Evolutionary conservation across 2,113 vertebrate species (phyloP).

Genomic region (Chloebia gouldiae): DNA sequence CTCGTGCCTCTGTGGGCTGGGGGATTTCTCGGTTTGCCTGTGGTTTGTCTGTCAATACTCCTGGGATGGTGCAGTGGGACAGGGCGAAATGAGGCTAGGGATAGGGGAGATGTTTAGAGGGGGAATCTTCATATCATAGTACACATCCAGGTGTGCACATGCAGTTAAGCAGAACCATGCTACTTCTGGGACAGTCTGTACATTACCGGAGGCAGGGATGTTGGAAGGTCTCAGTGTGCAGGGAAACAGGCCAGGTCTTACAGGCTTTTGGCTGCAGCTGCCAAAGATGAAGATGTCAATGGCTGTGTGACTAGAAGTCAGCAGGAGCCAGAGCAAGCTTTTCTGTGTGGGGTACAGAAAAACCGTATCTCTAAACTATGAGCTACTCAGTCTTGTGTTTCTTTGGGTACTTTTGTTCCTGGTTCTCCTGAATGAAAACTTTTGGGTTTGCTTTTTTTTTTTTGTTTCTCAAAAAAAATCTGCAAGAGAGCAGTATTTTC

Average conservation of each 20-base stretch:
- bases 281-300: neutral
- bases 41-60: neutral
- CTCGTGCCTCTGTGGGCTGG: rapidly evolving
- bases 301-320: neutral
- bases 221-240: neutral
- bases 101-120: neutral
- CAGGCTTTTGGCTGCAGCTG: neutral
- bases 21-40: neutral
- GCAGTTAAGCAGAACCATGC: neutral
- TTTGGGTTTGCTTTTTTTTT: neutral
- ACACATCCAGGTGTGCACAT: neutral
- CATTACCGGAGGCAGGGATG: rapidly evolving
- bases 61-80: neutral
- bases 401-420: neutral
- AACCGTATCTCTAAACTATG: neutral
- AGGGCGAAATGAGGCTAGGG: neutral
- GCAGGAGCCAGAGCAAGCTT: neutral
- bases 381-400: neutral
- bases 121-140: neutral
- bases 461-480: neutral
- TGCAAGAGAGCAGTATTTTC: neutral
- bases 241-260: neutral
- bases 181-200: neutral
- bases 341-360: neutral
- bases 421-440: neutral